These are phyloP conservation scores for Diplodus sargus DNA, from an alignment of 2,797 vertebrate species.

Conservation along the genomic window DNA sequence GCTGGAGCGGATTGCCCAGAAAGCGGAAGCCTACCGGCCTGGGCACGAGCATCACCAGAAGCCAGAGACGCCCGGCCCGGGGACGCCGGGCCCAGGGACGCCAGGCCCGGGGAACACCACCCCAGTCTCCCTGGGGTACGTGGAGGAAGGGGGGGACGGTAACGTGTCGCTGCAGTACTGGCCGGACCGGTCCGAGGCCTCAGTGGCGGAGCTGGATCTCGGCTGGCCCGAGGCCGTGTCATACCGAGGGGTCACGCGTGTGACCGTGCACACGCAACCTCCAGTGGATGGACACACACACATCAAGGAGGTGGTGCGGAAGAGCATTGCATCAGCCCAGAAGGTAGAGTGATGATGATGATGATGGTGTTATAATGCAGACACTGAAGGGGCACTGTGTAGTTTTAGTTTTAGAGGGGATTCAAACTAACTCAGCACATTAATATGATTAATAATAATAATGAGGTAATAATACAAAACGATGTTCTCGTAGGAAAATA, in stretches of 20 bases:
- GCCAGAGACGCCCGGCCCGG: conserved; percentile 45
- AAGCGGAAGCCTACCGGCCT: conserved; percentile 88
- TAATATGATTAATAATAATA: no score
- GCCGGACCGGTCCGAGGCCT: conserved; percentile 94
- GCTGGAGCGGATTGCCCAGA: conserved; percentile 83
- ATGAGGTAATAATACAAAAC: no score
- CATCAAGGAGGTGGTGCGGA: conserved; percentile 97
- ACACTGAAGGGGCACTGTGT: neutral
- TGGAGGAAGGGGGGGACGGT: conserved; percentile 73
- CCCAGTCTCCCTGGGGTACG: conserved; percentile 49
- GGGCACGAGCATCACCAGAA: conserved; percentile 83
- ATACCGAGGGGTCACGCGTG: conserved; percentile 95
- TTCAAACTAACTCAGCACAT: no score
- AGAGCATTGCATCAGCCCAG: conserved; percentile 92
- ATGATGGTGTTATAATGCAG: neutral
- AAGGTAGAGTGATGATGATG: conserved; percentile 82
- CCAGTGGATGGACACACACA: conserved; percentile 91
- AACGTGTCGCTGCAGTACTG: conserved; percentile 94
- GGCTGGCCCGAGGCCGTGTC: conserved; percentile 94
- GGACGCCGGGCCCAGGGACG: conserved; percentile 54
- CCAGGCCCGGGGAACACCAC: conserved; percentile 64
- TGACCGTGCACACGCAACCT: conserved; percentile 94
- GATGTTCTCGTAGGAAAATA: no score
- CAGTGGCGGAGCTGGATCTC: conserved; percentile 93
- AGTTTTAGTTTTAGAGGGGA: no score